A percentile compares a stretch with the other conserved stretches of the same genome.
phyloP scores from a whole-genome alignment of 1,140 invertebrate species.

The Drosophila orena region DNA sequence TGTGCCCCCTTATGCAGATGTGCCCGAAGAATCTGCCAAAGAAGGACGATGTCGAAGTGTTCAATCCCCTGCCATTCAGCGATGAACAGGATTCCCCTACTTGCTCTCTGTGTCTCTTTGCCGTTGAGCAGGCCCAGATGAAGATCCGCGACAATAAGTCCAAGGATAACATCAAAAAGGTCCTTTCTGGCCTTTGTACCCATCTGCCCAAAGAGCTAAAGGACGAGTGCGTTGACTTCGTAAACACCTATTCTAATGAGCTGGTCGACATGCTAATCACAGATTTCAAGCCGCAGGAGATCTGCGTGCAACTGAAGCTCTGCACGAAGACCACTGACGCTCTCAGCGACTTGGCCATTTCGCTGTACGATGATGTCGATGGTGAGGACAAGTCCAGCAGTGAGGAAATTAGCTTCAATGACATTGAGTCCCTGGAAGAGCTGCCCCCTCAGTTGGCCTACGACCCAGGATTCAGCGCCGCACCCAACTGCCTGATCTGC shows the following conservation, averaged over 20 bases:
- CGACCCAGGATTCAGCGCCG: conserved; percentile 37
- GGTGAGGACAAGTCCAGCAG: conserved; percentile 51
- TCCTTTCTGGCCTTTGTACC: conserved; percentile 90
- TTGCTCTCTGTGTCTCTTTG: conserved; percentile 93
- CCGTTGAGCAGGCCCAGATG: conserved; percentile 87
- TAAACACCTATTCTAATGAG: conserved; percentile 90
- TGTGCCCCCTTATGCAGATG: conserved; percentile 85
- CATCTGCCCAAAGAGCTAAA: conserved; percentile 88
- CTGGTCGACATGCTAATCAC: conserved; percentile 91
- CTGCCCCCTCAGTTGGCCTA: conserved; percentile 76
- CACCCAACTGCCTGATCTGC: conserved; percentile 77
- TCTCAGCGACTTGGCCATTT: conserved; percentile 66
- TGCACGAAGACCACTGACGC: conserved; percentile 86
- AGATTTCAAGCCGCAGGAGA: conserved; percentile 91
- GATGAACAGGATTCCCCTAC: conserved; percentile 86
- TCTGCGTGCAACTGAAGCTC: conserved; percentile 91
- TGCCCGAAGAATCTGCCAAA: conserved; percentile 86
- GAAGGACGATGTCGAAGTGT: conserved; percentile 85
- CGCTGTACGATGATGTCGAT: conserved; percentile 43
- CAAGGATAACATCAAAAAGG: conserved; percentile 88
- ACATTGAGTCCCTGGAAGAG: conserved; percentile 54
- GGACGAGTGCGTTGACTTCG: conserved; percentile 90
- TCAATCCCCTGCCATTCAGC: conserved; percentile 72
- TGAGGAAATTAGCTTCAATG: conserved; percentile 57
- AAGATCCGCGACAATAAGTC: conserved; percentile 80